Percentiles rank a stretch among this genome's conserved stretches.
phyloP scores from a whole-genome alignment of 2,113 vertebrate genomes.

The Hippocampus mohnikei region DNA sequence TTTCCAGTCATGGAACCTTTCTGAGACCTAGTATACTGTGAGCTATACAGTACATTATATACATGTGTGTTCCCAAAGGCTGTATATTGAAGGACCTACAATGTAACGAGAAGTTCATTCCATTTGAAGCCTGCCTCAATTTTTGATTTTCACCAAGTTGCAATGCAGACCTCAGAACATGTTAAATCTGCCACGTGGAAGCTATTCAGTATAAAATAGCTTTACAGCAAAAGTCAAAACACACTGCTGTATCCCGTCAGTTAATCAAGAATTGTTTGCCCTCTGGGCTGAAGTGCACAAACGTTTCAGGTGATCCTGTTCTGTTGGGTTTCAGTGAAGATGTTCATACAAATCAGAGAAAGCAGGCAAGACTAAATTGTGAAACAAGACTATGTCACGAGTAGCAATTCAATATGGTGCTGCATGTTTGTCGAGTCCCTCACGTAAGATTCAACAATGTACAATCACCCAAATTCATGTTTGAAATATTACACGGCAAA shows the following conservation, averaged over 20 bases:
- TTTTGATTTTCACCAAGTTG: background rate
- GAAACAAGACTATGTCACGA: background rate
- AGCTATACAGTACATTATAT: background rate
- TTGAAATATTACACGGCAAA: background rate
- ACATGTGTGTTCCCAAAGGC: background rate
- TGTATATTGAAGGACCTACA: background rate
- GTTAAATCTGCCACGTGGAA: background rate
- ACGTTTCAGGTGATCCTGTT: slow-evolving; percentile 2
- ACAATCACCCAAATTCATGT: background rate
- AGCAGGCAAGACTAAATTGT: background rate
- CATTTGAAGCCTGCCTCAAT: background rate
- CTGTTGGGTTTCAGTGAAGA: background rate
- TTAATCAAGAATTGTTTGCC: background rate
- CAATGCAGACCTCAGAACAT: background rate
- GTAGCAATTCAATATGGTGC: background rate
- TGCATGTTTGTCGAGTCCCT: background rate
- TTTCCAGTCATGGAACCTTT: background rate
- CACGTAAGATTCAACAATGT: background rate
- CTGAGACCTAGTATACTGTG: background rate
- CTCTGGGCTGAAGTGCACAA: background rate
- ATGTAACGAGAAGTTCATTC: background rate
- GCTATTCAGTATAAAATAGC: slow-evolving; percentile 1
- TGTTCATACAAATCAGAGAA: slow-evolving; percentile 6
- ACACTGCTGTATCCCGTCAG: background rate
- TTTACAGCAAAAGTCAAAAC: slow-evolving; percentile 6